Conservation (phyloP, 1,140 invertebrate species). For the Medauroidea extradentata region DNA sequence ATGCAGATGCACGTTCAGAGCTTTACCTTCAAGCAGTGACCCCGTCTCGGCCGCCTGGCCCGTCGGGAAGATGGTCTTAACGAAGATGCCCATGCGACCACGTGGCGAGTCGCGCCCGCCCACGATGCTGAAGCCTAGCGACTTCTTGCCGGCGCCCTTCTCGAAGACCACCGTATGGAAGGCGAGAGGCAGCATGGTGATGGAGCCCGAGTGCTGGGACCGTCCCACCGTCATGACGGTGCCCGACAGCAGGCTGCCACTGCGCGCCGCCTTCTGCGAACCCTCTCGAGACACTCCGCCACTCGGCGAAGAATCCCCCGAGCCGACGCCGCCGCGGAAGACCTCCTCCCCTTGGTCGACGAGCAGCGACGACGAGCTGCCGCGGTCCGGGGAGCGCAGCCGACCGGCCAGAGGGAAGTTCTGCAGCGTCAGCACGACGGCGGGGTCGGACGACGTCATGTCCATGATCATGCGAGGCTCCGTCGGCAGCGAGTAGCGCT, state of each 20-base stretch:
- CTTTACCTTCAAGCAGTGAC: slow-evolving; percentile 64
- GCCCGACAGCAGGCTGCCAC: not conserved
- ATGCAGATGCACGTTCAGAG: too few species aligned
- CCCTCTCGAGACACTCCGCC: too few species aligned
- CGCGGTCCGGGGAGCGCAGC: too few species aligned
- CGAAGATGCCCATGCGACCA: slow-evolving; percentile 68
- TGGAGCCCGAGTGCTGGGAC: not conserved
- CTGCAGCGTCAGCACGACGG: not conserved
- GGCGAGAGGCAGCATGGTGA: slow-evolving; percentile 5
- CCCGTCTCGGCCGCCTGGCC: slow-evolving; percentile 66
- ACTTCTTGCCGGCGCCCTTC: slow-evolving; percentile 61
- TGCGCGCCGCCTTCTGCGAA: slow-evolving; percentile 33
- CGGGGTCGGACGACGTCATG: not conserved
- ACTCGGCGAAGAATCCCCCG: too few species aligned
- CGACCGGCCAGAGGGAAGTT: not conserved
- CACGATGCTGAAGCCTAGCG: slow-evolving; percentile 69
- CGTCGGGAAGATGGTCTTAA: slow-evolving; percentile 63
- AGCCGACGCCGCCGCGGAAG: too few species aligned
- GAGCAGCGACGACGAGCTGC: too few species aligned
- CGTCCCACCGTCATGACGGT: slow-evolving; percentile 6
- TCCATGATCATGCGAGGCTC: not conserved
- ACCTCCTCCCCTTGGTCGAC: too few species aligned
- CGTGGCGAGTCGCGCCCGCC: slow-evolving; percentile 66
- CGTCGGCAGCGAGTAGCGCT: not conserved
- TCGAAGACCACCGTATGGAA: slow-evolving; percentile 49